Percentiles rank a stretch among this genome's conserved stretches.
These are phyloP conservation scores for Dufourea novaeangliae DNA, from an alignment of 1,140 invertebrate genomes.

Conservation along the genomic window DNA sequence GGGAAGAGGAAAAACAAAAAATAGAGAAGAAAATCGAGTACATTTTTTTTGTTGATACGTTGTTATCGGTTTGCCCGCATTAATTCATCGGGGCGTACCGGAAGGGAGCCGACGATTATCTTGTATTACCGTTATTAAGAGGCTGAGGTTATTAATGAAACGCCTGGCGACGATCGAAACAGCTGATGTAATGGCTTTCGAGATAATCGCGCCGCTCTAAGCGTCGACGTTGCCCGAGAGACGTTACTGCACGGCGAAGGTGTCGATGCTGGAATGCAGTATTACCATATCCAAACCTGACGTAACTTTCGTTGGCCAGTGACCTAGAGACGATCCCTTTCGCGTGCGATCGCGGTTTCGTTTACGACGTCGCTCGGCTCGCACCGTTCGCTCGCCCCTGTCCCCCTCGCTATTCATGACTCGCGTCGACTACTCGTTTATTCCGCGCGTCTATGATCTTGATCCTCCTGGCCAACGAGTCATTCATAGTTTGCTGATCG, in stretches of 20 bases:
- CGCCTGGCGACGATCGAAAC: conserved; percentile 21
- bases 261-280: conserved; percentile 72
- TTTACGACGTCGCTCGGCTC: conserved; percentile 50
- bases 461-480: too few species aligned
- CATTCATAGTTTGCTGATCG: too few species aligned
- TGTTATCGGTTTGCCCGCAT: conserved; percentile 40
- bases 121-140: conserved; percentile 57
- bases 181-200: conserved; percentile 55
- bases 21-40: too few species aligned
- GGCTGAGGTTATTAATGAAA: conserved; percentile 61
- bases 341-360: conserved; percentile 61
- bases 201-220: conserved; percentile 64
- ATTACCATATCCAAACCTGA: conserved; percentile 75
- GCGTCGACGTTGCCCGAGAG: conserved; percentile 28
- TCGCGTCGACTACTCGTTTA: too few species aligned
- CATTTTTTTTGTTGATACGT: conserved; percentile 45
- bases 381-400: not conserved
- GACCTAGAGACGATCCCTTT: conserved; percentile 74
- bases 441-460: not conserved
- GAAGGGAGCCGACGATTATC: conserved; percentile 57
- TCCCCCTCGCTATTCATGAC: too few species aligned
- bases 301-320: conserved; percentile 75
- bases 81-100: conserved; percentile 44
- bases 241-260: conserved; percentile 64
- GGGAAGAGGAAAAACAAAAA: too few species aligned